These are phyloP conservation scores for Mormyrops boulengeri DNA, from an alignment of 2,797 vertebrate genomes.

Conservation along the genomic window DNA sequence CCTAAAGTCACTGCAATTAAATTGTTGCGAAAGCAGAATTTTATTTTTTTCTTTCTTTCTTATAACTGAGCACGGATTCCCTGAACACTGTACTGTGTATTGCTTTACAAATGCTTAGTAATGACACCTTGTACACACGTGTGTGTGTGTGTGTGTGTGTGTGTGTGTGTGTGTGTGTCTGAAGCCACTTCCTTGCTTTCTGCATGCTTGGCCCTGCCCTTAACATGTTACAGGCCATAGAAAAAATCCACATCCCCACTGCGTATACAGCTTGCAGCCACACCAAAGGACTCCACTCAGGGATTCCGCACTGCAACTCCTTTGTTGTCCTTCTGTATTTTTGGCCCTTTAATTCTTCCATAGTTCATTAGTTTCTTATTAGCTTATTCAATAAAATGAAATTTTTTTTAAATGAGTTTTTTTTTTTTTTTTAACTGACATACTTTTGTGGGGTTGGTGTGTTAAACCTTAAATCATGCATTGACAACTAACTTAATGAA, in stretches of 20 bases:
- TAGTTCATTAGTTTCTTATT: background rate
- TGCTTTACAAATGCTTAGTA: background rate
- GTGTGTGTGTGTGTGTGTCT: background rate
- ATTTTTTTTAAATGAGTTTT: background rate
- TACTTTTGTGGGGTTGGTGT: background rate
- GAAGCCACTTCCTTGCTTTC: background rate
- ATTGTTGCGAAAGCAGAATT: background rate
- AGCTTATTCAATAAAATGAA: background rate
- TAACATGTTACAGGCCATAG: background rate
- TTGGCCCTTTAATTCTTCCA: background rate
- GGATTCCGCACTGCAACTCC: background rate
- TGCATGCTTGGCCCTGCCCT: background rate
- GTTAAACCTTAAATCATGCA: background rate
- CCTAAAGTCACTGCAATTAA: background rate
- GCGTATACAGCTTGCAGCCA: background rate
- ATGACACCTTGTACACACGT: background rate
- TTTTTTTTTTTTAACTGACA: background rate
- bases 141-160: background rate
- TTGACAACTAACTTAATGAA: background rate
- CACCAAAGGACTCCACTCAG: background rate
- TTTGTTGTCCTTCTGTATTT: background rate
- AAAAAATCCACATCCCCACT: background rate
- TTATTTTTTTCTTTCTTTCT: background rate
- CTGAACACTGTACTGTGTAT: background rate
- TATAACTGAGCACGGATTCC: background rate